A percentile compares a stretch with the other conserved stretches of the same genome.
Evolutionary conservation across 2,113 vertebrate species (phyloP).

Genomic region (Sciurus niger): DNA sequence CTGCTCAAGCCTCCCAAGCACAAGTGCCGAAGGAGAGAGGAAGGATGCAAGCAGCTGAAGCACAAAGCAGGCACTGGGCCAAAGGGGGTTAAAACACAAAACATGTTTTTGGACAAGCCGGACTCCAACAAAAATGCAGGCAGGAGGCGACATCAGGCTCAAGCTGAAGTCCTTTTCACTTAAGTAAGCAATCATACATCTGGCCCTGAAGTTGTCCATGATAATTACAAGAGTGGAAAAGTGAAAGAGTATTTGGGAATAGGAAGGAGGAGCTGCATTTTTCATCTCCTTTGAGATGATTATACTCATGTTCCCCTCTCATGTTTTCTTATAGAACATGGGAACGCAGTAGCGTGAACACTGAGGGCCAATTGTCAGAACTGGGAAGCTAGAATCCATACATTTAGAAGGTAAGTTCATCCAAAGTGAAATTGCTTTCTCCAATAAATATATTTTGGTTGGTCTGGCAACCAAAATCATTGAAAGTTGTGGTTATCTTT

Average conservation of each 20-base stretch:
- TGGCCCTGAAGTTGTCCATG: neutral
- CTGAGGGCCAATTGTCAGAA: neutral
- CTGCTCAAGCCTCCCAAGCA: accelerated
- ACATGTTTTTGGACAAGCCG: conserved; percentile 43
- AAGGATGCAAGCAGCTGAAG: neutral
- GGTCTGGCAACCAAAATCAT: neutral
- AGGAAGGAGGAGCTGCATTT: neutral
- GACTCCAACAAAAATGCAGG: neutral
- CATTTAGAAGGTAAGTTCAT: neutral
- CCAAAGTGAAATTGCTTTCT: neutral
- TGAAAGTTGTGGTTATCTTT: neutral
- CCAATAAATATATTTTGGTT: neutral
- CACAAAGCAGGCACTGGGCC: neutral
- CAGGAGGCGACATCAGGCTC: neutral
- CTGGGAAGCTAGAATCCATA: neutral
- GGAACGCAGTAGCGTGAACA: neutral
- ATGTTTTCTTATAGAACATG: neutral
- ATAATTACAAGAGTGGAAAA: neutral
- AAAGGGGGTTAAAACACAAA: conserved; percentile 26
- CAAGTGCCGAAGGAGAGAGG: neutral
- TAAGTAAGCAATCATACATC: neutral
- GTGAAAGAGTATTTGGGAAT: neutral
- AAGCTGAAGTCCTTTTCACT: neutral
- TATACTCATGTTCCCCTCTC: neutral
- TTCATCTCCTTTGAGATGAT: neutral